Evolutionary conservation across 2,113 vertebrate genomes (phyloP).

Genomic region (Myrmecobius fasciatus): DNA sequence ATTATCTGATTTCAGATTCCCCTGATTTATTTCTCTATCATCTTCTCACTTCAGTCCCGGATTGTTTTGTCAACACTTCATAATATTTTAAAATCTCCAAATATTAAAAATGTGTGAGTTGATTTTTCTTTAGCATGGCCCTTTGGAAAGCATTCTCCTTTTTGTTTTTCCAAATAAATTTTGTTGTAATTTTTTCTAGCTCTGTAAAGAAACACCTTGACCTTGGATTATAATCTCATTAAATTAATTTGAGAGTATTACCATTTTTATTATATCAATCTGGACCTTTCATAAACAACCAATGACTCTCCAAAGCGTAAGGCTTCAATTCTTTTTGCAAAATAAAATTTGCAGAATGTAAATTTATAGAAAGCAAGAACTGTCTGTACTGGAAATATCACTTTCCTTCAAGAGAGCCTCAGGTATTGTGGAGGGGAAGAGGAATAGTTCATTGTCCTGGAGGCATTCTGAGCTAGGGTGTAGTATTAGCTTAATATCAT

Average conservation of each 20-base stretch:
- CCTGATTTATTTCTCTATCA: not conserved
- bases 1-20: not conserved
- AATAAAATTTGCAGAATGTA: not conserved
- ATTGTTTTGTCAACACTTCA: not conserved
- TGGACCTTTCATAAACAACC: not conserved
- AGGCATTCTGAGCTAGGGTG: slow-evolving; percentile 50
- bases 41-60: not conserved
- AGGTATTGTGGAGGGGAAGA: slow-evolving; percentile 5
- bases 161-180: not conserved
- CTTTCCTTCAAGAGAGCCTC: slow-evolving; percentile 6
- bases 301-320: not conserved
- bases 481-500: slow-evolving; percentile 81
- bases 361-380: not conserved
- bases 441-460: slow-evolving; percentile 20
- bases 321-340: not conserved
- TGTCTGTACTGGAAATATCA: not conserved
- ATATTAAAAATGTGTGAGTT: not conserved
- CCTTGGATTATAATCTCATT: not conserved
- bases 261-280: not conserved
- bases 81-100: not conserved
- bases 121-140: too few species aligned
- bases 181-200: not conserved
- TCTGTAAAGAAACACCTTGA: not conserved
- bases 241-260: not conserved
- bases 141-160: not conserved